Conservation (phyloP, 2,797 vertebrate species). For the Fistularia commersonii region DNA sequence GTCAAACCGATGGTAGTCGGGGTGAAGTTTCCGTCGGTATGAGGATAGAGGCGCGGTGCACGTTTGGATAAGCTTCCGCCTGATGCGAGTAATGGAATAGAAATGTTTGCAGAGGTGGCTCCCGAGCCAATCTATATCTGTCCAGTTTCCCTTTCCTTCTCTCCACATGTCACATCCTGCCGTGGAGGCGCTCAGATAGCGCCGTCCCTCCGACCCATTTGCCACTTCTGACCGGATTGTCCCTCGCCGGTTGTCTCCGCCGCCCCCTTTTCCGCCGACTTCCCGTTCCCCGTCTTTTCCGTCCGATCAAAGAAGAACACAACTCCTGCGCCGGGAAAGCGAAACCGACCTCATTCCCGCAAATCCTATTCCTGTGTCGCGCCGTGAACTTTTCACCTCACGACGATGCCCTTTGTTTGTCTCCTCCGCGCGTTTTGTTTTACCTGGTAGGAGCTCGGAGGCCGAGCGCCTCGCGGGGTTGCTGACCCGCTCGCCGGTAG, state of each 20-base stretch:
- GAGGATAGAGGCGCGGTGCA: conserved; percentile 33
- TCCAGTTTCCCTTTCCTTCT: conserved; percentile 70
- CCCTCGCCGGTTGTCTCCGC: conserved; percentile 3
- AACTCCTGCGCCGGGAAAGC: conserved; percentile 15
- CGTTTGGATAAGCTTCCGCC: conserved; percentile 46
- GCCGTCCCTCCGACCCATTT: conserved; percentile 16
- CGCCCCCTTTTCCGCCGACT: too few species aligned
- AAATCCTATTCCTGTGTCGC: conserved; percentile 23
- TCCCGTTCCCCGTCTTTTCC: conserved; percentile 23
- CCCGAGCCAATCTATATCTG: conserved; percentile 64
- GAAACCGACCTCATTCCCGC: conserved; percentile 7
- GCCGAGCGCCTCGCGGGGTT: conserved; percentile 25
- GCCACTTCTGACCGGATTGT: conserved; percentile 23
- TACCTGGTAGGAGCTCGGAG: conserved; percentile 39
- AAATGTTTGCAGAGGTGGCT: conserved; percentile 50
- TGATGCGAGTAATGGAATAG: conserved; percentile 44
- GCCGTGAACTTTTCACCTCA: conserved; percentile 61
- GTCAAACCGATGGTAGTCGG: too few species aligned
- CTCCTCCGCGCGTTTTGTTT: conserved; percentile 37
- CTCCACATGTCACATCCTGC: conserved; percentile 66
- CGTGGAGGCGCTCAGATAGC: conserved; percentile 57
- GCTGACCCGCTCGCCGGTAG: conserved; percentile 16
- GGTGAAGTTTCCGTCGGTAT: too few species aligned
- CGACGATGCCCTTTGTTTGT: conserved; percentile 35
- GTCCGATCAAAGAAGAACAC: conserved; percentile 31